Base-by-base conservation (phyloP, 2,797 vertebrate genomes). In the Rhinogobio ventralis region DNA sequence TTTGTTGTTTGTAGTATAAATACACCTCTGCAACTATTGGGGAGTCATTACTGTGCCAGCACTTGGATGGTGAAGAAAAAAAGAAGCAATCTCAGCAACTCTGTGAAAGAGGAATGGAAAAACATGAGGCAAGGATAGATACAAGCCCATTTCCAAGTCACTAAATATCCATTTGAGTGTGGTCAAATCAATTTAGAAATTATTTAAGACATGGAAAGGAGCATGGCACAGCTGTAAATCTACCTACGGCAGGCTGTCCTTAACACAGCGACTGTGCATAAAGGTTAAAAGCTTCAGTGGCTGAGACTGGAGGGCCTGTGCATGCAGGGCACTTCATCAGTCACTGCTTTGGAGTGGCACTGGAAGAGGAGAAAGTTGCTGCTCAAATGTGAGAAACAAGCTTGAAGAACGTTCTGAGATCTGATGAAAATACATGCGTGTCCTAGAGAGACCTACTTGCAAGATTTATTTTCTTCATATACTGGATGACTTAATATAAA, bases 141-240 rank as follows among this genome's bases (percentile, higher is more conserved):
- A 19, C 36, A 45, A 45, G 15, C 17, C 28, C 55, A 62, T 79
- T 79, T 79, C 19, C 60, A 66, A 66, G 77, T 79, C 39, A 14
- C 10, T 79, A 42, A 79, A 79, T 77, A 62, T 28, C 42, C 7
- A n/a, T 23, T 28, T 10, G 25, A 66, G 60, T 79, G 39, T 79
- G 60, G 45, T 79, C 33, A 49, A 79, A 79, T 79, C 25, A 64
- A 79, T 66, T 66, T 79, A 46, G 28, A 49, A 66, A 51, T 79
- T 0, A 46, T 79, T n/a, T 46, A 66, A 64, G 60, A 51, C 66
- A 79, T 46, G 60, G 25, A 23, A 49, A 49, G 42, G 77, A 45
- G 42, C 11, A 13, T 79, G 77, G 42, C 77, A 49, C 77, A 33
- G 77, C 60, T 66, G 45, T 51, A 53, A 80, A 80, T 68, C 62